A percentile compares a stretch with the other conserved stretches of the same genome.
Evolutionary conservation across 2,888 invertebrate genomes (phyloP).

Genomic region (Chloromyia formosa): DNA sequence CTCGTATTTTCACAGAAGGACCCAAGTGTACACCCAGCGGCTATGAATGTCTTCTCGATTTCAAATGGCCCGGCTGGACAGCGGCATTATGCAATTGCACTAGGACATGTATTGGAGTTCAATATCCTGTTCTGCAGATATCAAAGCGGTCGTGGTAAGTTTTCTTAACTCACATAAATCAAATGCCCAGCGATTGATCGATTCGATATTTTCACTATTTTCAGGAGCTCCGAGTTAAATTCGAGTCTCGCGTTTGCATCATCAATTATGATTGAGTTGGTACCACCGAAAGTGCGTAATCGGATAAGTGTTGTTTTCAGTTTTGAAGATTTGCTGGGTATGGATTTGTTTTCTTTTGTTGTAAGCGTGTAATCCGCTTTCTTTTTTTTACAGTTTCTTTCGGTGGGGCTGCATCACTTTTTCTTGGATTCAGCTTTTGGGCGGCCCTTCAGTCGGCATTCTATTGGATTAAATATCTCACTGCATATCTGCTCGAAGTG

Average conservation of each 20-base stretch:
- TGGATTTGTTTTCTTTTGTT: background rate
- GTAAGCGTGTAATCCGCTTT: background rate
- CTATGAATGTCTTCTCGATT: constrained; percentile 59
- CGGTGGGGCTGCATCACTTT: constrained; percentile 67
- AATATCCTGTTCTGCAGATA: constrained; percentile 14
- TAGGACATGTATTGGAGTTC: constrained; percentile 57
- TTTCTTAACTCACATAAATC: too few relatives aligned
- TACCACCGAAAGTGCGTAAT: constrained; percentile 67
- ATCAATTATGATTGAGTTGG: constrained; percentile 67
- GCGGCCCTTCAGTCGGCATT: constrained; percentile 62
- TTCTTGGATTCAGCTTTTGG: constrained; percentile 66
- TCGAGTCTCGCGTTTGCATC: constrained; percentile 56
- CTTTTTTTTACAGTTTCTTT: constrained; percentile 63
- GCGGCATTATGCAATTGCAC: constrained; percentile 61
- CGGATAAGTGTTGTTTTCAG: constrained; percentile 68
- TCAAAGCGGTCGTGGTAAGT: constrained; percentile 19
- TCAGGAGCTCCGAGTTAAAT: constrained; percentile 43
- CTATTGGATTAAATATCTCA: constrained; percentile 2
- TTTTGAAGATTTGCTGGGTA: constrained; percentile 68
- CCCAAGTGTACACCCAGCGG: constrained; percentile 59
- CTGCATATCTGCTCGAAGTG: too few relatives aligned
- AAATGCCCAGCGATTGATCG: too few relatives aligned
- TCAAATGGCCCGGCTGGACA: constrained; percentile 62
- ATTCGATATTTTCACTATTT: too few relatives aligned
- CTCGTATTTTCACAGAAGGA: constrained; percentile 54